Evolutionary conservation across 2,888 invertebrate genomes (phyloP), one percentile per base, ranked within the genome.

Genomic region (Himalopsyche tibetana): DNA sequence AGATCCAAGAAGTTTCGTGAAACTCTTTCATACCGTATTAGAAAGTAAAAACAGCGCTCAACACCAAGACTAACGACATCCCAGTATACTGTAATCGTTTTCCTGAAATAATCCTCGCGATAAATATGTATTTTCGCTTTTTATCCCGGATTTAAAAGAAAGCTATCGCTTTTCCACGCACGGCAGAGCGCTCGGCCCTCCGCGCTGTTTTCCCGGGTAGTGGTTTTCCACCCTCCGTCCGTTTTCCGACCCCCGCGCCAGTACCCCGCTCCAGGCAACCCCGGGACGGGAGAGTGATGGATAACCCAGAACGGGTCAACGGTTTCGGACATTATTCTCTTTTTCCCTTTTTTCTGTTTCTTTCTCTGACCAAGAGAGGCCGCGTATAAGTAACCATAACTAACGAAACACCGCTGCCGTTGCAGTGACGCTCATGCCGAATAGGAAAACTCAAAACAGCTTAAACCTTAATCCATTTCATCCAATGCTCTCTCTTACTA

Each of bases 251-350:
- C 83, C 51, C 36, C 55, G 36, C n/a, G 56, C 80, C 51, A n/a
- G 63, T 80, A n/a, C 55, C 83, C 36, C 82, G 51, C 51, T 56
- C 82, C 63, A 9, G 79, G 84, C 56, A 12, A 80, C 82, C 87
- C 85, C 83, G 82, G 86, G 85, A 80, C 87, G 83, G 86, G 86
- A 88, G 92, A 92, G 93, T 93, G 93, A 93, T 93, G 93, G 93
- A 93, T 93, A 91, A 93, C 92, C 91, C 91, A 92, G 92, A 93
- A 93, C 93, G 93, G 93, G 93, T 93, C 93, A 93, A 93, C 93
- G 93, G 92, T 93, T 93, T 93, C 93, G 93, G 92, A 93, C 93
- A 93, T 93, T 93, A 93, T 93, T 93, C 93, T 89, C 89, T 93
- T 93, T 93, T 93, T 93, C 93, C 93, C 93, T 93, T 93, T 93